Conservation (phyloP, 2,797 vertebrate genomes). For the Notolepis coatsorum region DNA sequence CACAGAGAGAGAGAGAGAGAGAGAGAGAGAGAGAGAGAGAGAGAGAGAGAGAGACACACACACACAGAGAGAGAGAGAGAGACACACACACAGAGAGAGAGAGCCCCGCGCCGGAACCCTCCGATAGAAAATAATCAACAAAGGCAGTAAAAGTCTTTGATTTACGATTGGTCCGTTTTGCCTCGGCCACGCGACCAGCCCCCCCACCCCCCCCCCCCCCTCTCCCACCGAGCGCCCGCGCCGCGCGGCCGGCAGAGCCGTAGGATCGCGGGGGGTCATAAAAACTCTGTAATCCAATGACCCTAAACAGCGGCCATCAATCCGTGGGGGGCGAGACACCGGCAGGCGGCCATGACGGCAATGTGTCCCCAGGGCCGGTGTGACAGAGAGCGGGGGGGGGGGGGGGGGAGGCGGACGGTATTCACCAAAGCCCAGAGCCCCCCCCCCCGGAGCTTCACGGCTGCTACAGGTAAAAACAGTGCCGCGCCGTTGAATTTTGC, state of each 20-base stretch:
- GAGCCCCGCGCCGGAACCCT: background rate
- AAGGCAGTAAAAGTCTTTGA: constrained; percentile 6
- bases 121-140: background rate
- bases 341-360: constrained; percentile 51
- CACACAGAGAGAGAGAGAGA: too few species aligned
- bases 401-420: background rate
- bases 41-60: too few species aligned
- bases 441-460: too few species aligned
- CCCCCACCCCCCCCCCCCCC: too few species aligned
- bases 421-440: too few species aligned
- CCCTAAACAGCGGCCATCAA: constrained; percentile 65
- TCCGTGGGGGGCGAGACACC: constrained; percentile 47
- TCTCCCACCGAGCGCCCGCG: constrained; percentile 15
- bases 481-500: too few species aligned
- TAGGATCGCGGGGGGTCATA: constrained; percentile 49
- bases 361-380: constrained; percentile 50
- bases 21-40: too few species aligned
- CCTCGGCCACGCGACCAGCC: too few species aligned
- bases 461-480: too few species aligned
- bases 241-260: constrained; percentile 13
- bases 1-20: too few species aligned
- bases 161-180: constrained; percentile 32
- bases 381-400: constrained; percentile 16
- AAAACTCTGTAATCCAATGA: constrained; percentile 67
- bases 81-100: too few species aligned